Evolutionary conservation across 2,113 vertebrate genomes (phyloP).

Genomic region (Phodopus roborovskii): DNA sequence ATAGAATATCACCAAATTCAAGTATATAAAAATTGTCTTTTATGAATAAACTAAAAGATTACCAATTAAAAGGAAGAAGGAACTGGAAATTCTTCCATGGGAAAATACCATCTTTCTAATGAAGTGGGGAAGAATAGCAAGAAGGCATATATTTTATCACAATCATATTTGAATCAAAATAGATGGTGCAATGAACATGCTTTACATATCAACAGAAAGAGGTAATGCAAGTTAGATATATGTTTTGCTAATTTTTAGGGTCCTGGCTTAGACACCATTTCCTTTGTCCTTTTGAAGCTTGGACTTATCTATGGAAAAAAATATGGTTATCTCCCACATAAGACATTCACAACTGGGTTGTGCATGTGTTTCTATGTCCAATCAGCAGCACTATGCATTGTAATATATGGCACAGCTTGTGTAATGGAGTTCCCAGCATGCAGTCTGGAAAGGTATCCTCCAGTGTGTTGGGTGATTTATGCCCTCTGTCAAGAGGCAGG

Average conservation of each 20-base stretch:
- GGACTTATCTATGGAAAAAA: constrained; percentile 86
- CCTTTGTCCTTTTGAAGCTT: constrained; percentile 83
- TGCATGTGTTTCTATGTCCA: constrained; percentile 89
- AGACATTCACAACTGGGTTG: constrained; percentile 96
- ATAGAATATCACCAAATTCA: constrained; percentile 37
- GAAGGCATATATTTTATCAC: constrained; percentile 77
- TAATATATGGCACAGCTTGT: constrained; percentile 97
- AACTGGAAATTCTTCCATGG: not conserved
- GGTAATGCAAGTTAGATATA: constrained; percentile 83
- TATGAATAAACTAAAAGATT: constrained; percentile 68
- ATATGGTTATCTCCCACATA: constrained; percentile 92
- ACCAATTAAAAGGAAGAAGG: constrained; percentile 21
- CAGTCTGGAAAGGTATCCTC: constrained; percentile 98
- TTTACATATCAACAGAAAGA: constrained; percentile 76
- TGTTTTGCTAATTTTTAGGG: constrained; percentile 80
- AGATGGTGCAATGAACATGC: constrained; percentile 59
- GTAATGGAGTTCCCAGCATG: constrained; percentile 99
- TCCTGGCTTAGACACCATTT: constrained; percentile 83
- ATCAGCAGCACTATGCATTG: constrained; percentile 97
- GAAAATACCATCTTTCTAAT: constrained; percentile 72
- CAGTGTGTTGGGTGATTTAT: constrained; percentile 99
- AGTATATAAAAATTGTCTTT: constrained; percentile 67
- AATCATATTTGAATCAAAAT: constrained; percentile 79
- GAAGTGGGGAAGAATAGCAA: constrained; percentile 57
- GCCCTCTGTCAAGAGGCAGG: constrained; percentile 98